Evolutionary conservation across 1,140 invertebrate species (phyloP).

Genomic region (Lepidurus packardi): DNA sequence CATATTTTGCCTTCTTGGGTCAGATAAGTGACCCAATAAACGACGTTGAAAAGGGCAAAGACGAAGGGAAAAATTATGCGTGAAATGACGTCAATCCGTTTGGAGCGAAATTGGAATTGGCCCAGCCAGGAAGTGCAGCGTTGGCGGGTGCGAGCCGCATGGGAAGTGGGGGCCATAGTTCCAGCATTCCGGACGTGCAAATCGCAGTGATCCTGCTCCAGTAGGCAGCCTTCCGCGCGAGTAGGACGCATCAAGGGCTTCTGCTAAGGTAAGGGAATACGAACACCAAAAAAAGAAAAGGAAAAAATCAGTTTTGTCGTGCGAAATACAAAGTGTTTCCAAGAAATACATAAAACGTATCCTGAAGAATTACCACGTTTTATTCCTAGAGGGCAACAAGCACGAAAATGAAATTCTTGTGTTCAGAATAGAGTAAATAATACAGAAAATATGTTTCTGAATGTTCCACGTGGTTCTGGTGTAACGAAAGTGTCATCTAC

Average conservation of each 20-base stretch:
- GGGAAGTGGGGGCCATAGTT: constrained; percentile 37
- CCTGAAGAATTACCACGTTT: too few species aligned
- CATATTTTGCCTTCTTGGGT: constrained; percentile 41
- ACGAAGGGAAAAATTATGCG: constrained; percentile 47
- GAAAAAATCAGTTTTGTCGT: background rate
- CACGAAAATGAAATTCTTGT: too few species aligned
- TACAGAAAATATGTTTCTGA: too few species aligned
- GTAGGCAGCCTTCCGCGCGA: constrained; percentile 12
- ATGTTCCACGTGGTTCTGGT: too few species aligned
- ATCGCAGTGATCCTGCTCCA: constrained; percentile 21
- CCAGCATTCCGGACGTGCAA: constrained; percentile 16
- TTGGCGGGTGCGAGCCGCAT: constrained; percentile 35
- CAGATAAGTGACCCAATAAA: constrained; percentile 48
- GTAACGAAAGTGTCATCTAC: too few species aligned
- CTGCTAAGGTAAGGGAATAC: background rate
- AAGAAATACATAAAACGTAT: too few species aligned
- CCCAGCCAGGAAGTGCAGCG: constrained; percentile 42
- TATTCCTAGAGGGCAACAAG: too few species aligned
- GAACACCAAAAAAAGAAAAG: background rate
- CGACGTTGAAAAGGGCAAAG: constrained; percentile 48
- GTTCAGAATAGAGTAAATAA: too few species aligned
- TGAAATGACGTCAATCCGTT: constrained; percentile 49
- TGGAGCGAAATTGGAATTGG: constrained; percentile 45
- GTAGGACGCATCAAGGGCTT: constrained; percentile 20
- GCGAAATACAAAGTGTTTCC: too few species aligned